A percentile compares a stretch with the other conserved stretches of the same genome.
These are phyloP conservation scores for Botia kubotai DNA, from an alignment of 2,797 vertebrate genomes.

Conservation along the genomic window DNA sequence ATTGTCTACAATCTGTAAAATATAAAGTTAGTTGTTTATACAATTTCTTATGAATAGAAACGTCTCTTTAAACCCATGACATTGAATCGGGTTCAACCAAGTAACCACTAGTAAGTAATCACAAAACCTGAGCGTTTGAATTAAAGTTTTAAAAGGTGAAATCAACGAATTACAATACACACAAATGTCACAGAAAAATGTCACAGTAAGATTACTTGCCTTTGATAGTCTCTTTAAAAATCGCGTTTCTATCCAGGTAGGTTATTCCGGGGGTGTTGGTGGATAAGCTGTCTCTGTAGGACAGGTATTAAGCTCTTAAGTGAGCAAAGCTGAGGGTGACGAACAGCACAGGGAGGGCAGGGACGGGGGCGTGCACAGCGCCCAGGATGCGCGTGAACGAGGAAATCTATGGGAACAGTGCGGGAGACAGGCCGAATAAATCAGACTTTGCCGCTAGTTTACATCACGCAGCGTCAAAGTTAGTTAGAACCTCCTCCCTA, in stretches of 20 bases:
- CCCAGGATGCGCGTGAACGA: slow-evolving; percentile 45
- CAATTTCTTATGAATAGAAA: not conserved
- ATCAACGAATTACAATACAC: not conserved
- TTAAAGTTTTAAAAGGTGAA: not conserved
- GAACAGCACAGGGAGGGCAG: not conserved
- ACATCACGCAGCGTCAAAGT: too few relatives aligned
- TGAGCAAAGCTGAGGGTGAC: slow-evolving; percentile 27
- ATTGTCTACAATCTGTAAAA: too few relatives aligned
- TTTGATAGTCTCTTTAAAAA: not conserved
- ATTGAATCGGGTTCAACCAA: not conserved
- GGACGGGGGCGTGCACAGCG: slow-evolving; percentile 19
- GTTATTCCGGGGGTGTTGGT: slow-evolving; percentile 51
- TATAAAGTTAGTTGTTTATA: too few relatives aligned
- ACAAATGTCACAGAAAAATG: not conserved
- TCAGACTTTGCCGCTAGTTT: too few relatives aligned
- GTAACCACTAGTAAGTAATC: not conserved
- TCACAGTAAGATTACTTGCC: slow-evolving; percentile 69
- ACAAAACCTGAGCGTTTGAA: not conserved
- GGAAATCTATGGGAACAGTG: slow-evolving; percentile 11
- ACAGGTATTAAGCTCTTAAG: slow-evolving; percentile 70
- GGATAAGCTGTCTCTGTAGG: slow-evolving; percentile 28
- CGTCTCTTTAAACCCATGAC: not conserved
- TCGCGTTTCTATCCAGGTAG: not conserved
- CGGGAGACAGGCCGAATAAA: too few relatives aligned
- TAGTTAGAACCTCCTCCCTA: too few relatives aligned